Conservation (phyloP, 2,888 invertebrate species). For the Aquatica leii region DNA sequence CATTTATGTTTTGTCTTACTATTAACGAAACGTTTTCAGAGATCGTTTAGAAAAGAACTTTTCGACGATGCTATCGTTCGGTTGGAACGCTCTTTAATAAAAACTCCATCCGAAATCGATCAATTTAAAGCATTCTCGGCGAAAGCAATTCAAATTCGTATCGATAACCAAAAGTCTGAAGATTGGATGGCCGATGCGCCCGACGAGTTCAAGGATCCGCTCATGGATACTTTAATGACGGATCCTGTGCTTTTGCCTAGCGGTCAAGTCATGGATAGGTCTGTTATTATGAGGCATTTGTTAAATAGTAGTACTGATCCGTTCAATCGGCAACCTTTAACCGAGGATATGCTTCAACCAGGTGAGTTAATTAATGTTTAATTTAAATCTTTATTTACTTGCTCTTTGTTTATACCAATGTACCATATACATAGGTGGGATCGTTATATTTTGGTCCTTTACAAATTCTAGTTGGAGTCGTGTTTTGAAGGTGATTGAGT, state of each 20-base stretch:
- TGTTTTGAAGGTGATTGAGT: no score
- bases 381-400: background rate
- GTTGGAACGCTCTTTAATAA: constrained; percentile 83
- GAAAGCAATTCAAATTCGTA: constrained; percentile 80
- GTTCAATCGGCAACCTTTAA: constrained; percentile 94
- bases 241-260: constrained; percentile 94
- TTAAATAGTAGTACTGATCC: constrained; percentile 97
- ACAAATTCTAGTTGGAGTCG: no score
- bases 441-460: no score
- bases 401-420: no score
- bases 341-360: constrained; percentile 91
- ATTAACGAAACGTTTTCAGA: constrained; percentile 64
- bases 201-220: constrained; percentile 94
- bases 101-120: constrained; percentile 84
- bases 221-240: constrained; percentile 97
- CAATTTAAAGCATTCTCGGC: constrained; percentile 81
- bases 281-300: constrained; percentile 91
- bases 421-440: no score
- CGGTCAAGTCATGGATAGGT: constrained; percentile 89
- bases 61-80: constrained; percentile 90
- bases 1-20: constrained; percentile 36
- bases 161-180: constrained; percentile 85
- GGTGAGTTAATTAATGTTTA: no score
- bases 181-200: constrained; percentile 96
- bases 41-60: constrained; percentile 91